A percentile compares a stretch with the other conserved stretches of the same genome.
phyloP scores from a whole-genome alignment of 1,140 invertebrate species.

The Semibalanus balanoides region DNA sequence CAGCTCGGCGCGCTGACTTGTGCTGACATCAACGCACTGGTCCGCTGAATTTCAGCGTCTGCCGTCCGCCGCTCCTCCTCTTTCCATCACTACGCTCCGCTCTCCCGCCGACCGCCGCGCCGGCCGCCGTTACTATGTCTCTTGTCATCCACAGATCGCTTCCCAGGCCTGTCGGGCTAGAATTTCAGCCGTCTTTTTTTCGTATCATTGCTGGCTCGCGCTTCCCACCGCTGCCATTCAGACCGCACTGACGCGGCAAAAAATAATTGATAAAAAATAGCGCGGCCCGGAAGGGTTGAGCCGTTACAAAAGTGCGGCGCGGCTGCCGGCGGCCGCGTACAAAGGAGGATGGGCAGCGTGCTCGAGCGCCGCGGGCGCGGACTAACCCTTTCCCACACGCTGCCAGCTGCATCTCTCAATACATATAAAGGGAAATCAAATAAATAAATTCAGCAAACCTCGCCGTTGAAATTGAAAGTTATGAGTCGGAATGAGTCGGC shows the following conservation, averaged over 20 bases:
- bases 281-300: neutral
- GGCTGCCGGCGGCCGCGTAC: neutral
- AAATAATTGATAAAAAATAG: conserved; percentile 3
- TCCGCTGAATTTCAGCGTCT: too few species aligned
- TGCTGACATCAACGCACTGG: too few species aligned
- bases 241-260: neutral
- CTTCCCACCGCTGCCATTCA: neutral
- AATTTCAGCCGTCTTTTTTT: neutral
- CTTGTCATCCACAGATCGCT: neutral
- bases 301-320: neutral
- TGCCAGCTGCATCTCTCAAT: neutral
- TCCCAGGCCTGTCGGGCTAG: neutral
- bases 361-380: neutral
- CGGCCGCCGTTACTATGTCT: neutral
- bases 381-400: neutral
- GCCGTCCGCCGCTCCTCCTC: too few species aligned
- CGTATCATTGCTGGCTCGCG: neutral
- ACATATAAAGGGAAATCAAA: neutral
- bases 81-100: too few species aligned
- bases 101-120: too few species aligned
- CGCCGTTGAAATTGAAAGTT: conserved; percentile 2
- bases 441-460: conserved; percentile 2
- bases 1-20: too few species aligned
- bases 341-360: neutral
- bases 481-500: neutral